Percentiles rank a stretch among this genome's conserved stretches.
phyloP scores from a whole-genome alignment of 1,140 invertebrate species.

The Calephelis virginiensis region DNA sequence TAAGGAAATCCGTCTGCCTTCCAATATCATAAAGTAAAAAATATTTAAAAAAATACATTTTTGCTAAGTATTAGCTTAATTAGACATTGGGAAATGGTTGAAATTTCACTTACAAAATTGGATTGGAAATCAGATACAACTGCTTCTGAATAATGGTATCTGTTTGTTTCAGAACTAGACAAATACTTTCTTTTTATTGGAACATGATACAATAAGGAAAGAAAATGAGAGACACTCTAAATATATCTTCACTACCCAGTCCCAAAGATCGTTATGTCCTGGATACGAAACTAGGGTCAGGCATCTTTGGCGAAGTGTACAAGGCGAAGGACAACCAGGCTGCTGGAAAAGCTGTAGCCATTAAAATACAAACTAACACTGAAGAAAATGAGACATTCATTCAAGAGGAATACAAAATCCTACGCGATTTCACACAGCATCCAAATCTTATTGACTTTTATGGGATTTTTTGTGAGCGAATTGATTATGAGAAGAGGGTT shows the following conservation, averaged over 20 bases:
- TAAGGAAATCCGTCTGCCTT: no score
- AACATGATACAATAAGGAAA: not conserved
- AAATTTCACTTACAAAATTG: not conserved
- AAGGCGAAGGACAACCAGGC: conserved; percentile 86
- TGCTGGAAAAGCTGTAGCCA: conserved; percentile 85
- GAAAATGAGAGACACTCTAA: conserved; percentile 66
- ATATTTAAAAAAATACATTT: no score
- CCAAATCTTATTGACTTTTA: conserved; percentile 91
- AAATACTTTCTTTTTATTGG: not conserved
- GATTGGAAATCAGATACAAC: not conserved
- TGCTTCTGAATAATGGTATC: no score
- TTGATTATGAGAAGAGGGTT: conserved; percentile 84
- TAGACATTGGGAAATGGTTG: no score
- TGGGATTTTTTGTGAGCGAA: conserved; percentile 87
- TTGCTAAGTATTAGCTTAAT: no score
- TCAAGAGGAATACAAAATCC: conserved; percentile 91
- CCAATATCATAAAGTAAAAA: no score
- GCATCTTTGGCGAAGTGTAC: conserved; percentile 88
- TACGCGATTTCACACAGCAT: conserved; percentile 87
- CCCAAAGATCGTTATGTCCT: conserved; percentile 84
- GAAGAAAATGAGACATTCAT: conserved; percentile 85
- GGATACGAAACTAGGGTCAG: conserved; percentile 83
- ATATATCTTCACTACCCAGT: conserved; percentile 81
- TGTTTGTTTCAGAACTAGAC: conserved; percentile 1
- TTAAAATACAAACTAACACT: conserved; percentile 89